Conservation (phyloP, 2,797 vertebrate species). For the Oceanodroma leucorhoa region DNA sequence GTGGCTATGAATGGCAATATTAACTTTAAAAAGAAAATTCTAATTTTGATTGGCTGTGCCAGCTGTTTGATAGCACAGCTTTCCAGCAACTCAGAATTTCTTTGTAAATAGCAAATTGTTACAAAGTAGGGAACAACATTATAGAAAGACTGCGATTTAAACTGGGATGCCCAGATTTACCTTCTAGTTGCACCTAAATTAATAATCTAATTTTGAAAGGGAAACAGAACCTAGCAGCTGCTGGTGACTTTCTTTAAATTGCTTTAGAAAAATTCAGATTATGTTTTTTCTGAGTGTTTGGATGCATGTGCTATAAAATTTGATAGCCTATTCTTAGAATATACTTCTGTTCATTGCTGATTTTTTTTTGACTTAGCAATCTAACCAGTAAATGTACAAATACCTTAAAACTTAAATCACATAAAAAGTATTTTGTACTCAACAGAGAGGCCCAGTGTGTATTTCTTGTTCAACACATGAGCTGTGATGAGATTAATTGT, state of each 20-base stretch:
- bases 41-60: constrained; percentile 15
- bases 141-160: neutral
- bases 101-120: neutral
- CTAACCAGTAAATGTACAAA: neutral
- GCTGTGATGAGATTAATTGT: neutral
- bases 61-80: constrained; percentile 1
- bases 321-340: neutral
- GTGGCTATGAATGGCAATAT: neutral
- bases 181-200: constrained; percentile 28
- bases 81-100: constrained; percentile 14
- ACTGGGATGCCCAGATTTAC: constrained; percentile 17
- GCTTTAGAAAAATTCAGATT: neutral
- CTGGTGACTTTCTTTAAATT: neutral
- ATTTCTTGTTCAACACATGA: neutral
- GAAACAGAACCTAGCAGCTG: constrained; percentile 23
- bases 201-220: constrained; percentile 43
- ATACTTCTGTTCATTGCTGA: neutral
- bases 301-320: neutral
- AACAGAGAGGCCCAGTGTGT: neutral
- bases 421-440: neutral
- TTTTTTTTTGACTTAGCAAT: neutral
- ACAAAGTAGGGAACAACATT: neutral
- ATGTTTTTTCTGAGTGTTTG: neutral
- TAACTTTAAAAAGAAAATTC: constrained; percentile 38
- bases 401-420: neutral